Evolutionary conservation across 1,140 invertebrate species (phyloP), one percentile per base, ranked within the genome.

Genomic region (Drosophila oshimai): DNA sequence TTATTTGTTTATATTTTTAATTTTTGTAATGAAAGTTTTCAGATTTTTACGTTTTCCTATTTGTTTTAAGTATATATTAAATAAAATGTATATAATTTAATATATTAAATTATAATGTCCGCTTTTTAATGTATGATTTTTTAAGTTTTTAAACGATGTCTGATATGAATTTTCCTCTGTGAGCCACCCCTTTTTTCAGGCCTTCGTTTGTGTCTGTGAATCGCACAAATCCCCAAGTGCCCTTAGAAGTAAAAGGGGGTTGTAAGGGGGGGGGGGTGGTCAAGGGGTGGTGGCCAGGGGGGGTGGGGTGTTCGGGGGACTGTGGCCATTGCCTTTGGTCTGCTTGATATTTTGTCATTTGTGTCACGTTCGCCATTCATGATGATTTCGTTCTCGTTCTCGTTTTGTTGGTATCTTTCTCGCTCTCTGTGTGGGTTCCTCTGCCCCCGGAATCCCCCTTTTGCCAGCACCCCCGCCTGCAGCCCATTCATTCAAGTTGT

Each of bases 321-420:
- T 57, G 61, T 75, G 54, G 55, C 69, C 69, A 72, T 72, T 77
- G 77, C 53, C 73, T 69, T 83, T 68, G 78, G 67, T 67, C 67
- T 55, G 69, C 57, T 83, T 80, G 81, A 86, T 86, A 86, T 87
- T 86, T 86, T 86, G 80, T 86, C 80, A 86, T 86, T 86, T 86
- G 72, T 86, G 80, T 86, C 80, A 86, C 80, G 80, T 86, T 86
- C 81, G 67, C 80, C 81, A 86, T 86, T 86, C 80, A 86, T 86
- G 80, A 86, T 86, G 81, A 86, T 86, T 86, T 87, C 74, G 79
- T 49, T 62, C 61, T 65, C 61, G 50, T 62, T 62, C 34, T 49
- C 58, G 61, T 67, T 65, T 64, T 65, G 61, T 65, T 64, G 58
- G 70, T 74, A 51, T 42, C 15, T 45, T 28, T 22, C 24, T 28